Conservation (phyloP, 1,140 invertebrate species). For the Propsilocerus akamusi region DNA sequence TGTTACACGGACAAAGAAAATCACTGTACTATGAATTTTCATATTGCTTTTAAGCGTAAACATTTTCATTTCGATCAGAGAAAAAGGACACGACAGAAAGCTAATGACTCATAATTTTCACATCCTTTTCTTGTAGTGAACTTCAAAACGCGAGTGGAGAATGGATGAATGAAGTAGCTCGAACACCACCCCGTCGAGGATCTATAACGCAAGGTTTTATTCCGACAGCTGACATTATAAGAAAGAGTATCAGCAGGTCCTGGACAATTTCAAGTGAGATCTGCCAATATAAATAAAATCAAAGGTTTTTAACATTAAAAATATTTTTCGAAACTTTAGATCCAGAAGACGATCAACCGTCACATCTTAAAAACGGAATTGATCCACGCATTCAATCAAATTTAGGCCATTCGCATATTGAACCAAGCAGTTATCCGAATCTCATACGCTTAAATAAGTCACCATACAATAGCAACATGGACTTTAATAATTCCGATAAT, state of each 20-base stretch:
- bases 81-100: no score
- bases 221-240: conserved; percentile 41
- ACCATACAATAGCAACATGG: conserved; percentile 12
- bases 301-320: background rate
- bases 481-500: conserved; percentile 5
- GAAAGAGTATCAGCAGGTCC: conserved; percentile 41
- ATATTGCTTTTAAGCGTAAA: no score
- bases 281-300: background rate
- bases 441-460: conserved; percentile 10
- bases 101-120: no score
- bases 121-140: conserved; percentile 37
- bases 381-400: conserved; percentile 15
- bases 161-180: conserved; percentile 45
- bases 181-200: conserved; percentile 22
- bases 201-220: conserved; percentile 29
- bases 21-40: no score
- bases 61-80: no score
- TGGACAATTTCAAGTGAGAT: conserved; percentile 49
- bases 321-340: conserved; percentile 10
- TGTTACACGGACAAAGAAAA: no score
- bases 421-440: conserved; percentile 19
- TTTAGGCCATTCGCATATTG: conserved; percentile 17
- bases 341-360: conserved; percentile 19
- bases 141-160: conserved; percentile 46
- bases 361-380: background rate